These are phyloP conservation scores for Opisthograptis luteolata DNA, from an alignment of 2,888 invertebrate genomes.

Conservation along the genomic window DNA sequence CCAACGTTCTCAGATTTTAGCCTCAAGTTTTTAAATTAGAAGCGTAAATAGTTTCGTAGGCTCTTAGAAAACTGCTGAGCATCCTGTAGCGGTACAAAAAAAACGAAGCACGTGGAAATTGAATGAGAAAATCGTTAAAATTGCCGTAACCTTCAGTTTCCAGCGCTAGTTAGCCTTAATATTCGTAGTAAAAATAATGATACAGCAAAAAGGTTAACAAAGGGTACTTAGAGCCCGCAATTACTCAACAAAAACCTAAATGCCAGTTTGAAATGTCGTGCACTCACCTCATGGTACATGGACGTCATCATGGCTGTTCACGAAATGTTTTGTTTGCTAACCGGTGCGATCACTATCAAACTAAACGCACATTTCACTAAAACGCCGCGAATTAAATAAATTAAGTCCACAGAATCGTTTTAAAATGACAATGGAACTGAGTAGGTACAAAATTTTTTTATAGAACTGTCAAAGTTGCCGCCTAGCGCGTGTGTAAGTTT, in stretches of 20 bases:
- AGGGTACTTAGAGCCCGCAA: constrained; percentile 54
- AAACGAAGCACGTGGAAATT: neutral
- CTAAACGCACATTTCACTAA: constrained; percentile 72
- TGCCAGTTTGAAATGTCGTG: constrained; percentile 73
- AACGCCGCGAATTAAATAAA: constrained; percentile 22
- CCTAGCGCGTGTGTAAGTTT: constrained; percentile 53
- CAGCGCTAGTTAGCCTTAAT: constrained; percentile 32
- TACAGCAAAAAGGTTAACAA: constrained; percentile 38
- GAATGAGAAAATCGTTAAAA: constrained; percentile 27
- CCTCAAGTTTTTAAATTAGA: neutral
- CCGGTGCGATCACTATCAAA: constrained; percentile 55
- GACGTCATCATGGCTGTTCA: constrained; percentile 71
- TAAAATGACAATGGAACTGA: neutral
- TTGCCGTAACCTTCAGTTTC: constrained; percentile 26
- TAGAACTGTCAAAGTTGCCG: constrained; percentile 65
- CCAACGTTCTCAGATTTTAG: neutral
- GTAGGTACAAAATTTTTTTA: too few relatives aligned
- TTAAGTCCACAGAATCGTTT: constrained; percentile 14
- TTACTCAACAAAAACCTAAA: constrained; percentile 75
- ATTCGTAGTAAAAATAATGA: constrained; percentile 23
- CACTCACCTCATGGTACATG: constrained; percentile 79
- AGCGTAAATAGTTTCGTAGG: too few relatives aligned
- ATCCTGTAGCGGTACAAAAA: too few relatives aligned
- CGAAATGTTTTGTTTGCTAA: constrained; percentile 61
- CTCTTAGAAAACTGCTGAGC: too few relatives aligned